phyloP scores from a whole-genome alignment of 1,140 invertebrate species.

The Asobara japonica region DNA sequence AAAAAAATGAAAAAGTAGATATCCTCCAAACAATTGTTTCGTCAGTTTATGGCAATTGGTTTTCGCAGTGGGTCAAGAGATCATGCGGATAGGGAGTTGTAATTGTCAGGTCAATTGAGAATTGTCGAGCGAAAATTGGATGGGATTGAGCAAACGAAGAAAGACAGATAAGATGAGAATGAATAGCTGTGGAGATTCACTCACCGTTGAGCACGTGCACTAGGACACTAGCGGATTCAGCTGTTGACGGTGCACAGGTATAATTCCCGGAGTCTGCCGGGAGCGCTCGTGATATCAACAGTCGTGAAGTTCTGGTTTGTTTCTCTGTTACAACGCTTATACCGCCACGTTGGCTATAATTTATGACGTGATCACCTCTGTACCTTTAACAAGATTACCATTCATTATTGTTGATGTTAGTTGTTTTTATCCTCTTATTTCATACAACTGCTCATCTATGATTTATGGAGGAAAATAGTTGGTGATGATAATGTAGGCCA shows the following conservation, averaged over 20 bases:
- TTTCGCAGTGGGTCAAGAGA: too few relatives aligned
- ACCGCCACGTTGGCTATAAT: constrained; percentile 85
- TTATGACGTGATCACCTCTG: constrained; percentile 85
- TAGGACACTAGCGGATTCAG: constrained; percentile 69
- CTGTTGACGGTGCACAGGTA: constrained; percentile 79
- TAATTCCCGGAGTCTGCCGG: constrained; percentile 87
- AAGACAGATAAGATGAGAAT: constrained; percentile 18
- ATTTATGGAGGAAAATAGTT: too few relatives aligned
- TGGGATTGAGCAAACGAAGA: neutral
- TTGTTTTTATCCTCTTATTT: neutral
- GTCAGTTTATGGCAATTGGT: too few relatives aligned
- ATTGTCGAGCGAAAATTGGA: too few relatives aligned
- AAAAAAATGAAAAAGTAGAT: neutral
- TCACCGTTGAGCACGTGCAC: constrained; percentile 74
- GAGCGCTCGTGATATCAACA: constrained; percentile 82
- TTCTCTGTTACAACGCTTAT: constrained; percentile 89
- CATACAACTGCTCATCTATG: too few relatives aligned
- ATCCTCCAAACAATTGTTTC: neutral
- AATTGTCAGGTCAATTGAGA: too few relatives aligned
- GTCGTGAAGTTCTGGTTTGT: constrained; percentile 81
- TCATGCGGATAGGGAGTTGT: too few relatives aligned
- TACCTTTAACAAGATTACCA: constrained; percentile 63
- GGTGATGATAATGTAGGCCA: too few relatives aligned
- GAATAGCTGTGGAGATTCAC: constrained; percentile 41
- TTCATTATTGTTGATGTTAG: neutral